Percentiles rank a stretch among this genome's conserved stretches.
phyloP scores from a whole-genome alignment of 2,888 invertebrate species.

The Aproaerema taeniolella region DNA sequence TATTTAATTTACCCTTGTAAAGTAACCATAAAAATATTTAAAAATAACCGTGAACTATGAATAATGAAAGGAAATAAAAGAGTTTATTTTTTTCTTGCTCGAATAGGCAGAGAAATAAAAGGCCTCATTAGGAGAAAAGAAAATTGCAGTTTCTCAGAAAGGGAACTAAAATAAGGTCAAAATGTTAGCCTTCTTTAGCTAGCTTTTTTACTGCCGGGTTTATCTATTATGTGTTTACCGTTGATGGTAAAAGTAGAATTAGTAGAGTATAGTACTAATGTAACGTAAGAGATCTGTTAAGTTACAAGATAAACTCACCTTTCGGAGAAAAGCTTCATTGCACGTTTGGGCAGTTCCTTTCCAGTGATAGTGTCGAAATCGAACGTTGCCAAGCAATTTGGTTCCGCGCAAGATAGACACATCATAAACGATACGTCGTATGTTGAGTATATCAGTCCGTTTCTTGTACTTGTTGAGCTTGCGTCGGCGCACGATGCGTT shows the following conservation, averaged over 20 bases:
- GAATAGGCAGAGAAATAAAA: constrained; percentile 56
- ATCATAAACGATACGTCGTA: constrained; percentile 82
- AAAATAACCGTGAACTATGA: too few relatives aligned
- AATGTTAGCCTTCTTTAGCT: constrained; percentile 53
- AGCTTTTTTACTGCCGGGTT: constrained; percentile 36
- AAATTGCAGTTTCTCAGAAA: constrained; percentile 67
- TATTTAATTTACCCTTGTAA: too few relatives aligned
- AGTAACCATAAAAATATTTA: too few relatives aligned
- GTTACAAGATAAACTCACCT: constrained; percentile 76
- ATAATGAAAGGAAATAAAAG: too few relatives aligned
- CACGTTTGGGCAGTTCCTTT: constrained; percentile 91
- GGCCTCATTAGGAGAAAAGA: constrained; percentile 71
- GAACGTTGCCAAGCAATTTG: constrained; percentile 81
- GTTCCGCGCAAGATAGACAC: constrained; percentile 83
- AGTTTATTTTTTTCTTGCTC: too few relatives aligned
- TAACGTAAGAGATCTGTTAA: constrained; percentile 1
- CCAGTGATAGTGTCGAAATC: constrained; percentile 89
- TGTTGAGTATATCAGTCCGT: constrained; percentile 82
- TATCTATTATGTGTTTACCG: constrained; percentile 36
- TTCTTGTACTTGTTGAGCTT: constrained; percentile 79
- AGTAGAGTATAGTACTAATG: background rate
- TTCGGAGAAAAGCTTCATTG: constrained; percentile 91
- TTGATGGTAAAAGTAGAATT: constrained; percentile 15
- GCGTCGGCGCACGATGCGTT: constrained; percentile 79
- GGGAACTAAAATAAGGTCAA: constrained; percentile 70